Percentiles rank a stretch among this genome's conserved stretches.
These are phyloP conservation scores for Urophycis tenuis DNA, from an alignment of 2,797 vertebrate genomes.

Conservation along the genomic window DNA sequence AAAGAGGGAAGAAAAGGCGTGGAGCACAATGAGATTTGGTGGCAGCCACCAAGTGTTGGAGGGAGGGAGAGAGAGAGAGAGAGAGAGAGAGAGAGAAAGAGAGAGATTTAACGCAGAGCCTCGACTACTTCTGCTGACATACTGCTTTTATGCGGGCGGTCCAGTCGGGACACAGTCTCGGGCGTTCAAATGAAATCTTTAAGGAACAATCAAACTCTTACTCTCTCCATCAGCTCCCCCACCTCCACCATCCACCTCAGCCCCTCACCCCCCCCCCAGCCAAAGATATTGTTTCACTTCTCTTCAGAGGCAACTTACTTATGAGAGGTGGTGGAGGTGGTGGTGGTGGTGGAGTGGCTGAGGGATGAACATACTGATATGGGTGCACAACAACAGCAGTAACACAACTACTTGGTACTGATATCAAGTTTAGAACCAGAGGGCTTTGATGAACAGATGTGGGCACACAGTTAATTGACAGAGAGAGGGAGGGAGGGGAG, in stretches of 20 bases:
- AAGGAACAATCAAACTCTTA: not conserved
- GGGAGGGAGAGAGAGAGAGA: not conserved
- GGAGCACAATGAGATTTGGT: too few species aligned
- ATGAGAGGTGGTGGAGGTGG: conserved; percentile 11
- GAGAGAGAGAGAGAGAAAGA: not conserved
- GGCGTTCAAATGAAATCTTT: not conserved
- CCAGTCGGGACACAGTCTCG: not conserved
- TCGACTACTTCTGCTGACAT: not conserved
- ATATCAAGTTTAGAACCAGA: not conserved
- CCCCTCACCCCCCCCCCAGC: conserved; percentile 22
- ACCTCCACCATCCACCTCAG: too few species aligned
- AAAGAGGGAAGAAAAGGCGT: too few species aligned
- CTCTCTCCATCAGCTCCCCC: not conserved
- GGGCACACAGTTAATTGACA: not conserved
- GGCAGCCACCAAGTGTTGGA: too few species aligned
- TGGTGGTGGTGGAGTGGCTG: not conserved
- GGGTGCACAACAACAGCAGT: too few species aligned
- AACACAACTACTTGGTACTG: not conserved
- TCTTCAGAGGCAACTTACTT: conserved; percentile 31
- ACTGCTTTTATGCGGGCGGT: not conserved
- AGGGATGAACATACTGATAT: too few species aligned
- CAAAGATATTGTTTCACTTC: conserved; percentile 35
- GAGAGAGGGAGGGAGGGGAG: not conserved
- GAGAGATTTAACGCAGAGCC: not conserved
- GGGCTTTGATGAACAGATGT: conserved; percentile 3